Evolutionary conservation across 2,113 vertebrate genomes (phyloP).

Genomic region (Empidonax alnorum): DNA sequence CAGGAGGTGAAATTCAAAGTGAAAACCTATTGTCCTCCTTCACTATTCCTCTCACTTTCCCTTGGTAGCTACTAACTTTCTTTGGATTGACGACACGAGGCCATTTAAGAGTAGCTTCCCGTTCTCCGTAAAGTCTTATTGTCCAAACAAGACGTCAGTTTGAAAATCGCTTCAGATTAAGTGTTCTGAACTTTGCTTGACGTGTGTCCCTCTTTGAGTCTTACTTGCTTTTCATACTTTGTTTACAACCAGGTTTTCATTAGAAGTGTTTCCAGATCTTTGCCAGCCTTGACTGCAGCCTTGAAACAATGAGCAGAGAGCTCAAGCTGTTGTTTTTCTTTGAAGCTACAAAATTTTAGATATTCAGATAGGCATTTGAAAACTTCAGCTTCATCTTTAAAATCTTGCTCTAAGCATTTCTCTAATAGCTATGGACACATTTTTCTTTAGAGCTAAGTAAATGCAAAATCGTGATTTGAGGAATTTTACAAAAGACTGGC

Average conservation of each 20-base stretch:
- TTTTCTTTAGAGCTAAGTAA: background rate
- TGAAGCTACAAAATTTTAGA: background rate
- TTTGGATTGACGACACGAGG: background rate
- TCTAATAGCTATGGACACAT: background rate
- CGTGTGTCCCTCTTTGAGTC: background rate
- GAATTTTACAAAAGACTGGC: background rate
- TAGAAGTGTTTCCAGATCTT: background rate
- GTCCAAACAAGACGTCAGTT: background rate
- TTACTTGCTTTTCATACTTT: background rate
- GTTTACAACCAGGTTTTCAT: background rate
- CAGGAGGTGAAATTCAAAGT: background rate
- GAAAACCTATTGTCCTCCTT: background rate
- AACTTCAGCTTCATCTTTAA: background rate
- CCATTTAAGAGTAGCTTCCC: background rate
- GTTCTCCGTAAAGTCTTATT: background rate
- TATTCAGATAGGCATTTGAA: background rate
- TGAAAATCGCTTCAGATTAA: slow-evolving; percentile 17
- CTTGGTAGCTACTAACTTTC: background rate
- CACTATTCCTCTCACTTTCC: background rate
- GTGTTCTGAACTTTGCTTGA: background rate
- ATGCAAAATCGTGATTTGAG: background rate
- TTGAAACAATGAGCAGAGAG: background rate
- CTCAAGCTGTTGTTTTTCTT: background rate
- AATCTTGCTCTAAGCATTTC: background rate
- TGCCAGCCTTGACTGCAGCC: background rate